These are phyloP conservation scores for Sorex maritimensis DNA, from an alignment of 2,797 vertebrate genomes.

Conservation along the genomic window DNA sequence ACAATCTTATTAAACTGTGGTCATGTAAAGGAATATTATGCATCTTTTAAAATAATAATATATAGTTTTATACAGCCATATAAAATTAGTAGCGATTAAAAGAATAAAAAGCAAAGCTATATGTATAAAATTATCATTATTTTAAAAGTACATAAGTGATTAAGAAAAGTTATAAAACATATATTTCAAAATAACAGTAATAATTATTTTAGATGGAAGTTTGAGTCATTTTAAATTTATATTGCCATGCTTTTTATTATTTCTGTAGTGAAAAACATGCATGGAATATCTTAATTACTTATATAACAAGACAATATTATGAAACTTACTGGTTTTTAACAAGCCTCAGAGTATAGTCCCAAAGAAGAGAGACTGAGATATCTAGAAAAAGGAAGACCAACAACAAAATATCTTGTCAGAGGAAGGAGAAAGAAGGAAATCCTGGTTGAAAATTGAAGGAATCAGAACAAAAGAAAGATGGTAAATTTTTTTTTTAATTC, in stretches of 20 bases:
- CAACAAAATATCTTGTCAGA: neutral
- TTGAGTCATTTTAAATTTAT: neutral
- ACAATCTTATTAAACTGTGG: neutral
- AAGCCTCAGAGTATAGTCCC: neutral
- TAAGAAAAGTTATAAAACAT: neutral
- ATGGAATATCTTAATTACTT: neutral
- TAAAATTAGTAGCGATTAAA: neutral
- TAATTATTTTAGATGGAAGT: slow-evolving; percentile 11
- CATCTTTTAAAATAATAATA: neutral
- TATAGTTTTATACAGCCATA: neutral
- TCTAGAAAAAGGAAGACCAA: neutral
- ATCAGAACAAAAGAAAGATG: neutral
- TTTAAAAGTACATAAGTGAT: no score
- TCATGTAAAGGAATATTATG: neutral
- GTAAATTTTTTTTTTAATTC: neutral
- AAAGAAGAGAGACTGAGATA: neutral
- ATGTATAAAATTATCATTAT: no score
- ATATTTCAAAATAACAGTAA: neutral
- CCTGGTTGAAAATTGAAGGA: neutral
- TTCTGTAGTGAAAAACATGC: neutral
- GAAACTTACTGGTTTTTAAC: neutral
- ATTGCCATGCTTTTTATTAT: slow-evolving; percentile 8
- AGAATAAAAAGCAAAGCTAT: no score
- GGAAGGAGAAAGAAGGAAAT: neutral
- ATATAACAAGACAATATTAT: neutral